These are phyloP conservation scores for Pygoscelis antarcticus DNA, from an alignment of 2,113 vertebrate species.

Conservation along the genomic window DNA sequence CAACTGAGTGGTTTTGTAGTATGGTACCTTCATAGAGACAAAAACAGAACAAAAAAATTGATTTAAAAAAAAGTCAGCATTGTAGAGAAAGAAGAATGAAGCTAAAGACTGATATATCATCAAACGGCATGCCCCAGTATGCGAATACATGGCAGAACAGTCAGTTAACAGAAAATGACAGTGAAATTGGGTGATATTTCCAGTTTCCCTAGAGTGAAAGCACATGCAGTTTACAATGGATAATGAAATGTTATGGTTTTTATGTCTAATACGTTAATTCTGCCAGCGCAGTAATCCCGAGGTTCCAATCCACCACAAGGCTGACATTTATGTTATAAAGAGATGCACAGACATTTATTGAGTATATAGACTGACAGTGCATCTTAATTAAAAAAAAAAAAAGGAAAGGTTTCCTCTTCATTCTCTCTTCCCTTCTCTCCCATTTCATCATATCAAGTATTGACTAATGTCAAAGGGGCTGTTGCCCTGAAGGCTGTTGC, in stretches of 20 bases:
- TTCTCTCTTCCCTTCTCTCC: background rate
- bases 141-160: background rate
- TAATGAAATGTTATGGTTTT: slow-evolving; percentile 35
- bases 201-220: background rate
- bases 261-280: slow-evolving; percentile 17
- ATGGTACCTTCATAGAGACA: background rate
- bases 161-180: background rate
- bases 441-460: background rate
- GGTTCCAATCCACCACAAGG: background rate
- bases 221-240: background rate
- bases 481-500: background rate
- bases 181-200: slow-evolving; percentile 34
- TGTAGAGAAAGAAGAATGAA: background rate
- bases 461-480: background rate
- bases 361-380: background rate
- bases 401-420: background rate
- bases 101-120: background rate
- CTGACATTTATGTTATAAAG: slow-evolving; percentile 22
- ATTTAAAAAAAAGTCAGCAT: background rate
- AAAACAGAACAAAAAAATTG: background rate
- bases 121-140: background rate
- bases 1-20: background rate
- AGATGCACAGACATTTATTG: background rate
- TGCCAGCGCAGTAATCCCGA: background rate
- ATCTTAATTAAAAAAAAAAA: background rate